Base-by-base conservation (phyloP, 2,888 invertebrate species). In the Sericinus montela region DNA sequence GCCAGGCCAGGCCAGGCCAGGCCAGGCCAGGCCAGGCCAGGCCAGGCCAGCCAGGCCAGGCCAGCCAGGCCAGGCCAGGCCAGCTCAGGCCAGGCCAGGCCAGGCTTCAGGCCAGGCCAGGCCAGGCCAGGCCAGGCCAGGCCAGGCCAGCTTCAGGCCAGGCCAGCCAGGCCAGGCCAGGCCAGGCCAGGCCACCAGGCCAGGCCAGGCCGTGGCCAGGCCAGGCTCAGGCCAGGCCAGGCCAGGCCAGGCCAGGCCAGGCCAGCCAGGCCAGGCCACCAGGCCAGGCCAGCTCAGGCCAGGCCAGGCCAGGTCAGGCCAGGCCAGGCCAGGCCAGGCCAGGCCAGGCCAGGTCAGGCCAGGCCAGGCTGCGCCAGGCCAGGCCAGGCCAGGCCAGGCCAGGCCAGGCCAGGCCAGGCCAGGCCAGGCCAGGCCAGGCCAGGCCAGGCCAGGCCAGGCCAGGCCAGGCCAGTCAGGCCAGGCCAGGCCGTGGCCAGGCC, bases 341-440 rank as follows among this genome's bases (percentile, higher is more conserved):
- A 51, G 53, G 57, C 47, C 52, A 51, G 53, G 55, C 54, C 47
- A 50, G 55, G 57, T 53, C 29, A 42, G 53, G 53, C 49, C 48
- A 45, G 51, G 48, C 48, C 51, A 54, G 52, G 56, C 53, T 53
- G 51, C 52, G 57, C 52, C 54, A 49, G 52, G 55, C 50, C 49
- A 57, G 55, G 55, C 52, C 55, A 55, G 51, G 53, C 53, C 51
- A 51, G 53, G 57, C 47, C 52, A 49, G 52, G 53, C 49, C 54
- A 51, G 53, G 55, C 54, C 47, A 50, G 55, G 57, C 55, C 55
- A 52, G 60, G 56, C 59, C 57, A 55, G 58, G 59, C 57, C 56
- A 51, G 58, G 58, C 58, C 58, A 54, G 56, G 58, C 57, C 54
- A 55, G 56, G 55, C 54, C 54, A 56, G 56, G 57, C 53, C 52